Evolutionary conservation across 2,888 invertebrate genomes (phyloP).

Genomic region (Lepidonotus clava): DNA sequence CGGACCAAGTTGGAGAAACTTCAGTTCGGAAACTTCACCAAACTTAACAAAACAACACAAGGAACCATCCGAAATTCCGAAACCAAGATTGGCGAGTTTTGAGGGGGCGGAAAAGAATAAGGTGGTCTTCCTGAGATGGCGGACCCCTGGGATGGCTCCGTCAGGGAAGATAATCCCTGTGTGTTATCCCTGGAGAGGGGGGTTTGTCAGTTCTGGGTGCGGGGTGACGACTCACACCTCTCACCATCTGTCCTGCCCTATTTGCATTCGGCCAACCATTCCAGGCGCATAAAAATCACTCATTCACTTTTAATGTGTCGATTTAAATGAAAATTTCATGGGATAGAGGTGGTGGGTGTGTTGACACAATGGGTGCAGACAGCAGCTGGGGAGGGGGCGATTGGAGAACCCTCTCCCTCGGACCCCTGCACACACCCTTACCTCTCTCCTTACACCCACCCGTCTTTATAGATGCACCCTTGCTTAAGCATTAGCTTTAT

Average conservation of each 20-base stretch:
- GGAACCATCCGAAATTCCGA: too few species aligned
- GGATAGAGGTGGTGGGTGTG: not conserved
- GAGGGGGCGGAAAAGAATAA: too few species aligned
- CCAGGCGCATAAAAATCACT: constrained; percentile 37
- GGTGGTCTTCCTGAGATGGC: too few species aligned
- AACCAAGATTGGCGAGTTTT: too few species aligned
- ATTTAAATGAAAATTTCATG: constrained; percentile 53
- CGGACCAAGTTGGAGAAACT: too few species aligned
- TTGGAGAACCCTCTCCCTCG: not conserved
- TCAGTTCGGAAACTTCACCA: too few species aligned
- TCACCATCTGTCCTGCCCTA: constrained; percentile 22
- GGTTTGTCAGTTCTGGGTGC: constrained; percentile 16
- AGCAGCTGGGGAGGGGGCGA: not conserved
- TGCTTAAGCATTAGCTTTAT: too few species aligned
- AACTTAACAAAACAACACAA: too few species aligned
- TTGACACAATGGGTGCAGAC: constrained; percentile 31
- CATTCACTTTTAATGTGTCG: constrained; percentile 49
- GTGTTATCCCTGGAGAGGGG: not conserved
- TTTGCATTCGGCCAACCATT: constrained; percentile 36
- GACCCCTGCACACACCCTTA: not conserved
- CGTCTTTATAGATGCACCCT: too few species aligned
- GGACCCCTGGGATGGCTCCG: constrained; percentile 23
- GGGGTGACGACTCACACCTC: constrained; percentile 6
- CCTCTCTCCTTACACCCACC: too few species aligned
- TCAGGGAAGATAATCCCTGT: constrained; percentile 40